Evolutionary conservation across 2,797 vertebrate genomes (phyloP).

Genomic region (Distichodus sexfasciatus): DNA sequence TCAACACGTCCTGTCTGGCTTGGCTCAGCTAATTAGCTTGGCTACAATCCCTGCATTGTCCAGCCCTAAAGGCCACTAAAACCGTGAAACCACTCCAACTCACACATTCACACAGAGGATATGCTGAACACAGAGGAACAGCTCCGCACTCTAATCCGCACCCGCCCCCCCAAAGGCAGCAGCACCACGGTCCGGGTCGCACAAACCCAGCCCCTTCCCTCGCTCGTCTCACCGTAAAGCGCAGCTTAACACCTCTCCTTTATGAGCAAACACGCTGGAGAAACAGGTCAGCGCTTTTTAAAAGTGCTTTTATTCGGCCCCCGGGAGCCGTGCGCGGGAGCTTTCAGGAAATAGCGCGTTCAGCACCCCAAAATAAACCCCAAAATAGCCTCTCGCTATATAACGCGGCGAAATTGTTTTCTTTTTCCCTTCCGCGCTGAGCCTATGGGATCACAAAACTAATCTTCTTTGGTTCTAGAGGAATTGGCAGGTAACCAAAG

Average conservation of each 20-base stretch:
- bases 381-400: constrained; percentile 23
- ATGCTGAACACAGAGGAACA: constrained; percentile 43
- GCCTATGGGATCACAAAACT: constrained; percentile 23
- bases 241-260: constrained; percentile 50
- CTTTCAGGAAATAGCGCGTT: constrained; percentile 51
- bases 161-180: constrained; percentile 2
- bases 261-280: constrained; percentile 49
- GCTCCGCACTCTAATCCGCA: constrained; percentile 27
- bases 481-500: constrained; percentile 20
- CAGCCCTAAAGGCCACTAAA: constrained; percentile 37
- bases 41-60: constrained; percentile 30
- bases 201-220: constrained; percentile 16
- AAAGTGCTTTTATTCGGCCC: constrained; percentile 48
- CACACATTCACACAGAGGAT: constrained; percentile 17
- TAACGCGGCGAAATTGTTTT: constrained; percentile 36
- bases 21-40: constrained; percentile 42
- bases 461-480: constrained; percentile 29
- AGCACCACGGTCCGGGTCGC: constrained; percentile 32
- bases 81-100: constrained; percentile 14
- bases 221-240: constrained; percentile 36
- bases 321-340: constrained; percentile 41
- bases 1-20: constrained; percentile 6
- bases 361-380: constrained; percentile 51
- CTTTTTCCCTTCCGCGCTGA: constrained; percentile 19
- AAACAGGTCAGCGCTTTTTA: constrained; percentile 55